A percentile compares a stretch with the other conserved stretches of the same genome.
Conservation (phyloP, 2,113 vertebrate genomes). For the Microcebus lehilahytsara region DNA sequence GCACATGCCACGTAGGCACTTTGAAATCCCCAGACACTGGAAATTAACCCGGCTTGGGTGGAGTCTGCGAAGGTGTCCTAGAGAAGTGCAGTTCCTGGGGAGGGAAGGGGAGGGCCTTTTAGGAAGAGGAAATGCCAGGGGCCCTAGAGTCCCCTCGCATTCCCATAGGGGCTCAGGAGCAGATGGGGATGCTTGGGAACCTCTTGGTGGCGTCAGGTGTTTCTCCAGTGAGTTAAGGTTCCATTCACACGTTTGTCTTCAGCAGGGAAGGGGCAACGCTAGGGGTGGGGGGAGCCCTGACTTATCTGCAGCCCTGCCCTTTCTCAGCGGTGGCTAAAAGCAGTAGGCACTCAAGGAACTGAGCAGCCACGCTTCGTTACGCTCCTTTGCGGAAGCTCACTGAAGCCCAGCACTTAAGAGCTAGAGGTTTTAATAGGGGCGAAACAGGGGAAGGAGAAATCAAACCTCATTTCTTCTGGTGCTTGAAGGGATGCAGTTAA, state of each 20-base stretch:
- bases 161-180: not conserved
- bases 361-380: not conserved
- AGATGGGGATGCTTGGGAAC: rapidly evolving
- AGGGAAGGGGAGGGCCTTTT: not conserved
- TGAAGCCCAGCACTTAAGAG: not conserved
- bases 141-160: not conserved
- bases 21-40: not conserved
- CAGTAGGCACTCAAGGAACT: not conserved
- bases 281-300: too few relatives aligned
- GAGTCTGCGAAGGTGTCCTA: not conserved
- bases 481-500: not conserved
- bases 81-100: not conserved
- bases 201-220: not conserved
- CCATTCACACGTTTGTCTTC: not conserved
- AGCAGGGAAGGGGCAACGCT: not conserved
- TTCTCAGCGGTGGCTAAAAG: not conserved
- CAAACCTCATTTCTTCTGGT: not conserved
- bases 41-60: not conserved
- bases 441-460: not conserved
- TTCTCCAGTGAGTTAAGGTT: not conserved
- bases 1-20: not conserved
- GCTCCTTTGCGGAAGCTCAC: not conserved
- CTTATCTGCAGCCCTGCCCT: not conserved
- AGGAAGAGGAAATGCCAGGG: not conserved
- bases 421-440: not conserved